phyloP scores from a whole-genome alignment of 2,797 vertebrate genomes.

The Vespertilio murinus region DNA sequence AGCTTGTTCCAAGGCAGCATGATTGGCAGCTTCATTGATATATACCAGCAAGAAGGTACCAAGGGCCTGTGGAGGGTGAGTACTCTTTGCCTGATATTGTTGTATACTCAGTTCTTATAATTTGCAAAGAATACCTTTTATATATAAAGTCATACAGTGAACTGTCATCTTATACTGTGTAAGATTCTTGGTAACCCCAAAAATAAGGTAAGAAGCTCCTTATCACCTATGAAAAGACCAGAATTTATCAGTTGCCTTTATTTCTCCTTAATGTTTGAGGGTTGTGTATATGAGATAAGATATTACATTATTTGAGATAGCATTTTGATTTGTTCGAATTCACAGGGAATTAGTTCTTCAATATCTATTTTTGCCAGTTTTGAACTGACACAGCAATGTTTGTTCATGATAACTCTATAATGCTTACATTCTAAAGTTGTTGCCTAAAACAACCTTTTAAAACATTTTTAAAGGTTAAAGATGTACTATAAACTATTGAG shows the following conservation, averaged over 20 bases:
- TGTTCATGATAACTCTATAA: not conserved
- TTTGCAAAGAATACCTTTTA: not conserved
- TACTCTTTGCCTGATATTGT: conserved; percentile 25
- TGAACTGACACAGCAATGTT: not conserved
- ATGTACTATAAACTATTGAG: not conserved
- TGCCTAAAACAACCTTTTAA: not conserved
- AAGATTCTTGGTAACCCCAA: not conserved
- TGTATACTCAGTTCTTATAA: not conserved
- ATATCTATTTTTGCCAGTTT: conserved; percentile 1
- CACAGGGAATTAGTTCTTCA: conserved; percentile 23
- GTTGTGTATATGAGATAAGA: not conserved
- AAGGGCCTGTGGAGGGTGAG: conserved; percentile 96
- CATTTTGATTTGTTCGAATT: conserved; percentile 40
- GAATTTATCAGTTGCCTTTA: conserved; percentile 2
- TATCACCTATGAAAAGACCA: conserved; percentile 14
- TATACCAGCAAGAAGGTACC: conserved; percentile 97
- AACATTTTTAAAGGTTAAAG: conserved; percentile 2
- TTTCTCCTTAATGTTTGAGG: conserved; percentile 27
- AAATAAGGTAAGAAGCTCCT: conserved; percentile 40
- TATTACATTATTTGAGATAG: conserved; percentile 18
- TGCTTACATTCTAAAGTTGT: conserved; percentile 35
- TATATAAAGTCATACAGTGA: conserved; percentile 24
- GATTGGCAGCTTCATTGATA: conserved; percentile 97
- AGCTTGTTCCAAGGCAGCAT: conserved; percentile 95
- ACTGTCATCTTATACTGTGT: not conserved